These are phyloP conservation scores for Gastracanthus pulcherrimus DNA, from an alignment of 2,888 invertebrate species.

Conservation along the genomic window DNA sequence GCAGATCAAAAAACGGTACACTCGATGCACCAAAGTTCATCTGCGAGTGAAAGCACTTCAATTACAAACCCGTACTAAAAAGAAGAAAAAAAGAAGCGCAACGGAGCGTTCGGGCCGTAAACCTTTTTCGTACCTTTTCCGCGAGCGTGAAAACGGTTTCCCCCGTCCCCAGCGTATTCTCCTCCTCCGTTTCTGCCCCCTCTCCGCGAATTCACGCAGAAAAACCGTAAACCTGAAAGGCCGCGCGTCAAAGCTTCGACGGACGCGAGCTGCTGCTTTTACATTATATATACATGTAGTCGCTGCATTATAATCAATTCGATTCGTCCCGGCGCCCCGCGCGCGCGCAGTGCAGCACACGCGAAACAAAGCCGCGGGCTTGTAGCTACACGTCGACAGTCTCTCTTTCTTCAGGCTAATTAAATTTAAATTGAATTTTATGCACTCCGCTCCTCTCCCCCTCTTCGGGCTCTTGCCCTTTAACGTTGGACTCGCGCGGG, in stretches of 20 bases:
- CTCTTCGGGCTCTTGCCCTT: not conserved
- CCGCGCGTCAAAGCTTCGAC: too few relatives aligned
- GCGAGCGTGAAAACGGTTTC: not conserved
- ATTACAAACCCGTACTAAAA: not conserved
- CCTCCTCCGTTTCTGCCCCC: too few relatives aligned
- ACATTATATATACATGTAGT: too few relatives aligned
- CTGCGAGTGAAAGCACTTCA: not conserved
- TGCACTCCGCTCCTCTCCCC: not conserved
- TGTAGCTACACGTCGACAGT: not conserved
- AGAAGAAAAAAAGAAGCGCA: not conserved
- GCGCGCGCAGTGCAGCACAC: too few relatives aligned
- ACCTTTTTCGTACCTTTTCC: too few relatives aligned
- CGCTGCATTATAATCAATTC: not conserved
- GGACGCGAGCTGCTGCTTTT: not conserved
- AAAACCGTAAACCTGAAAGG: too few relatives aligned
- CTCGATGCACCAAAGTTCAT: not conserved
- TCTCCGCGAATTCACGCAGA: not conserved
- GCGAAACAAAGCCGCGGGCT: not conserved
- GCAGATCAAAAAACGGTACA: not conserved
- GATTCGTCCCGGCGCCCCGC: too few relatives aligned
- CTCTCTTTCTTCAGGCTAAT: not conserved
- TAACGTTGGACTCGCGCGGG: not conserved
- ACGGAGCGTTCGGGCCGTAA: not conserved
- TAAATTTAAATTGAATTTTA: conserved; percentile 42
- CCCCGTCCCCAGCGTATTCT: too few relatives aligned